phyloP scores from a whole-genome alignment of 2,888 invertebrate genomes.

The Drosophila anomalata region DNA sequence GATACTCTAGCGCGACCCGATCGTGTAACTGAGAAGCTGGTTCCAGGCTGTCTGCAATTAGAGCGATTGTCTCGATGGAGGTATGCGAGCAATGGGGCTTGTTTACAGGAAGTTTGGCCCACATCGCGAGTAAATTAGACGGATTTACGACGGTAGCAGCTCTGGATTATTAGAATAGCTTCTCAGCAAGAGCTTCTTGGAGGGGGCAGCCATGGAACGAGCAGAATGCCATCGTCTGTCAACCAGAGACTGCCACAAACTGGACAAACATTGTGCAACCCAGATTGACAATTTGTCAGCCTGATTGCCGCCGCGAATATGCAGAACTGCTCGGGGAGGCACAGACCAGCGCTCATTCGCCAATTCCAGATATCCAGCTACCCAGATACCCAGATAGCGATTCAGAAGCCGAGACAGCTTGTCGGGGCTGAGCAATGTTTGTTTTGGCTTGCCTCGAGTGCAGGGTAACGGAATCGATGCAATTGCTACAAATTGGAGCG shows the following conservation, averaged over 20 bases:
- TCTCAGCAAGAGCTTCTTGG: too few species aligned
- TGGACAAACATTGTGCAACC: conserved; percentile 24
- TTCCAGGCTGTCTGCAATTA: conserved; percentile 61
- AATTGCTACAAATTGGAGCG: conserved; percentile 54
- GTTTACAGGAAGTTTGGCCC: conserved; percentile 66
- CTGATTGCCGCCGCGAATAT: conserved; percentile 19
- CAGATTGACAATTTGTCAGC: conserved; percentile 51
- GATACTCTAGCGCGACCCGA: conserved; percentile 36
- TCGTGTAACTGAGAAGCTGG: conserved; percentile 47
- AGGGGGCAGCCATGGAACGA: neutral
- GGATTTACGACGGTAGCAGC: neutral
- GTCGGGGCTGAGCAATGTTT: conserved; percentile 11
- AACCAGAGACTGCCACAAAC: neutral
- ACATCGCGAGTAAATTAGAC: conserved; percentile 33
- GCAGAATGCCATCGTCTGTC: conserved; percentile 6
- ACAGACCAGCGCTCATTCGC: neutral
- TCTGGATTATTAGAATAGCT: too few species aligned
- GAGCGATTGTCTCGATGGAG: conserved; percentile 56
- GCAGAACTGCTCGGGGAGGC: conserved; percentile 15
- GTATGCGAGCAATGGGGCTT: conserved; percentile 63
- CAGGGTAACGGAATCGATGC: conserved; percentile 27
- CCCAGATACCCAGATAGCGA: too few species aligned
- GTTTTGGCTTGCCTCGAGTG: conserved; percentile 14
- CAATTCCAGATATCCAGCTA: neutral
- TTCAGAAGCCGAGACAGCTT: conserved; percentile 13